Base-by-base conservation (phyloP, 2,797 vertebrate genomes). In the Phataginus tricuspis region DNA sequence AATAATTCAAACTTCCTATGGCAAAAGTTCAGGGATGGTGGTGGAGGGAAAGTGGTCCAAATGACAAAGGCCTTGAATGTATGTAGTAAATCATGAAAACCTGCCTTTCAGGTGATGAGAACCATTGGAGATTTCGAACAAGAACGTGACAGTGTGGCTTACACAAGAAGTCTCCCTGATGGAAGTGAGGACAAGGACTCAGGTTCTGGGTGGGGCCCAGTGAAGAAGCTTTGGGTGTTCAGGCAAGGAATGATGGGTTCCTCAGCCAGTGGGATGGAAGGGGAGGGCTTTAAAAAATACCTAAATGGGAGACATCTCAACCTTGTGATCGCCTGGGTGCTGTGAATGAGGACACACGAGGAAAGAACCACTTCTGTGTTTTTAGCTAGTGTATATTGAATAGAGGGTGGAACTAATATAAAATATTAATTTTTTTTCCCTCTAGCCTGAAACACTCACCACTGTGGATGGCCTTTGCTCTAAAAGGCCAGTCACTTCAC, bases 401-500 rank as follows among this genome's bases (percentile, higher is more conserved):
- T 13, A 16, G 49, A 69, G n/a, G 29, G 29, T 94, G 21, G 21
- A 16, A 16, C 5, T 51, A 18, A 80, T 21, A n/a, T 25, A n/a
- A 53, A 71, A 4, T 45, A 29, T 12, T 78, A 72, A 53, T 12
- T 83, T 86, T 16, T 1, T 59, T 91, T 19, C 5, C 57, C n/a
- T 53, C 29, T 72, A 51, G 3, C 16, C 9, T 78, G 75, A 96
- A 92, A 45, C 16, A 53, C 25, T 86, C 23, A 72, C 6, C 69
- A 45, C n/a, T n/a, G 25, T 55, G 16, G 21, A 87, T 21, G 27
- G 34, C 18, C n/a, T 83, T 84, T 66, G 23, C 31, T 66, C 11
- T 84, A 45, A 51, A 86, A 83, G 63, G 4, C 78, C n/a, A 93
- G 4, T 83, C n/a, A 93, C 12, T 86, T 92, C 11, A 66, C 92